Base-by-base conservation (phyloP, 2,888 invertebrate genomes). In the Homarus gammarus region DNA sequence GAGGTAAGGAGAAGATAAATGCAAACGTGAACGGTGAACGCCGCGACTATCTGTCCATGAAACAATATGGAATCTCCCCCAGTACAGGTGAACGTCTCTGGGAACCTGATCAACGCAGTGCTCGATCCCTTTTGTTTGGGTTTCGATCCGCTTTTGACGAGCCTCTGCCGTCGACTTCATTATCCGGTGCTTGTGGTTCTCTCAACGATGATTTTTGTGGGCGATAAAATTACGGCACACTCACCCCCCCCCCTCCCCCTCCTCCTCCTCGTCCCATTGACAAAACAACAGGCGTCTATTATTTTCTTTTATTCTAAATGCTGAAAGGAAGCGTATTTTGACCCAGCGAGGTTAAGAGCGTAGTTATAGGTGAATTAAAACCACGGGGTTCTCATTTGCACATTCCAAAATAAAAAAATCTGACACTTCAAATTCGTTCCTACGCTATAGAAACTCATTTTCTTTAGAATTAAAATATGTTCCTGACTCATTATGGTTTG, bases 101-200 rank as follows among this genome's bases (percentile, higher is more conserved):
- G 79, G 49, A 79, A 68, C 86, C 79, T 87, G 87, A 87, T 87
- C 87, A 87, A 87, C 87, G 81, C 79, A 27, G 81, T 10, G 51
- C 87, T 81, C 81, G 87, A 87, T 87, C 87, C 51, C 87, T 87
- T 87, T 87, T 87, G 87, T 87, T 68, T 73, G 79, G 72, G 72
- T 86, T 87, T 87, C 87, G 87, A 87, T 87, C 87, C 87, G 72
- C 87, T 87, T 87, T 87, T 81, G 87, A 87, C 87, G 87, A 87
- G 79, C 33, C 87, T 87, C 72, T 72, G 72, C 79, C 81, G 87
- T 87, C 87, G 81, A 87, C 87, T 87, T 87, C 87, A 87, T 87
- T 87, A 87, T 87, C 87, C 87, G 81, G 87, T 81, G 79, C 87
- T 87, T 61, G 72, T 72, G 81, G 81, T 56, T 87, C 78, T 87